A percentile compares a stretch with the other conserved stretches of the same genome.
phyloP scores from a whole-genome alignment of 1,140 invertebrate species.

The Trypoxylus dichotomus region DNA sequence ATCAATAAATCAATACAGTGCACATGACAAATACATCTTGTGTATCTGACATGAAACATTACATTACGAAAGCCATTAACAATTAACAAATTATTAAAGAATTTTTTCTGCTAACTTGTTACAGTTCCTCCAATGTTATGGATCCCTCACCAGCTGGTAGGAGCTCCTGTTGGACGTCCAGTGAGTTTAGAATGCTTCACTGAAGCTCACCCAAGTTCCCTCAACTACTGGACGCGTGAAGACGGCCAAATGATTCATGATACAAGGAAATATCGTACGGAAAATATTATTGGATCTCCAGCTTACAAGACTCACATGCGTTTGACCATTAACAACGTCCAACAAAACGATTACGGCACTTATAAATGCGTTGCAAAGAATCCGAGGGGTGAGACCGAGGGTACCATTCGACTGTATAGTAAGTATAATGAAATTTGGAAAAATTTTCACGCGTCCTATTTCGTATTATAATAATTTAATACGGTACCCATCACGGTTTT shows the following conservation, averaged over 20 bases:
- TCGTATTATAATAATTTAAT: neutral
- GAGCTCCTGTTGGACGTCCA: conserved; percentile 75
- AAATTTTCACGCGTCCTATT: neutral
- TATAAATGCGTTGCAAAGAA: conserved; percentile 94
- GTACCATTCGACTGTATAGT: conserved; percentile 88
- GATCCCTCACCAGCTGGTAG: conserved; percentile 89
- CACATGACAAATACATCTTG: no score
- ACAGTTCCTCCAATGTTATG: conserved; percentile 86
- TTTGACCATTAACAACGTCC: conserved; percentile 73
- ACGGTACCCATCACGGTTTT: neutral
- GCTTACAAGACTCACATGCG: conserved; percentile 85
- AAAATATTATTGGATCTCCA: conserved; percentile 67
- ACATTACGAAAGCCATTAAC: no score
- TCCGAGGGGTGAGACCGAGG: conserved; percentile 88
- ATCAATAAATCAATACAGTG: no score
- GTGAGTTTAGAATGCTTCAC: conserved; percentile 87
- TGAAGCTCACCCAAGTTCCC: conserved; percentile 86
- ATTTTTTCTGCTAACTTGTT: conserved; percentile 46
- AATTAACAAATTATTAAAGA: no score
- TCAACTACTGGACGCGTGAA: conserved; percentile 90
- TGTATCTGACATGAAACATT: no score
- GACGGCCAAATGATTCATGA: conserved; percentile 88
- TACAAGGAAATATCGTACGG: conserved; percentile 76
- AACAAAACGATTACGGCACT: conserved; percentile 78
- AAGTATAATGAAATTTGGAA: conserved; percentile 57